phyloP scores from a whole-genome alignment of 2,888 invertebrate genomes.

The Chironomus tentans region DNA sequence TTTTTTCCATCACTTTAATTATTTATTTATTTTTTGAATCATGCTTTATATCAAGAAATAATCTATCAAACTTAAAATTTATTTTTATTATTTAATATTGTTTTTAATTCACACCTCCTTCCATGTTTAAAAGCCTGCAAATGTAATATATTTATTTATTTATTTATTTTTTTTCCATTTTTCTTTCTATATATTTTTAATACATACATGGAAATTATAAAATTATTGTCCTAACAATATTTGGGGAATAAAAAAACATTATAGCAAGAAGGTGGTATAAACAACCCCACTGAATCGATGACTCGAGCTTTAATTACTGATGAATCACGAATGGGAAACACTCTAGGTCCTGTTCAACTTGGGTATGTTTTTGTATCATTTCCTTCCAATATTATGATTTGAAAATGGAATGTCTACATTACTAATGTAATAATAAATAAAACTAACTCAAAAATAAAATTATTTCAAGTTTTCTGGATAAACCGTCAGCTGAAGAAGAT shows the following conservation, averaged over 20 bases:
- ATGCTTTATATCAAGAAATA: too few relatives aligned
- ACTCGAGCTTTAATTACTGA: constrained; percentile 90
- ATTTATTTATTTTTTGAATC: too few relatives aligned
- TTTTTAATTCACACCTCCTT: too few relatives aligned
- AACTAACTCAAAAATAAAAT: not conserved
- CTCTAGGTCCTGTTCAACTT: constrained; percentile 84
- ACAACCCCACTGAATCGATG: constrained; percentile 90
- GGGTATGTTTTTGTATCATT: constrained; percentile 63
- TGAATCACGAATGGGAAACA: constrained; percentile 74
- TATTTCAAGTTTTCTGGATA: constrained; percentile 63
- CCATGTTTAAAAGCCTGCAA: too few relatives aligned
- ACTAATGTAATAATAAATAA: not conserved
- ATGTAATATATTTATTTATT: not conserved
- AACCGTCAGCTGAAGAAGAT: constrained; percentile 59
- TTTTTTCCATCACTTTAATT: not conserved
- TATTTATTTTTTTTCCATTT: not conserved
- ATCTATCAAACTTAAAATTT: too few relatives aligned
- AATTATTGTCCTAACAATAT: not conserved
- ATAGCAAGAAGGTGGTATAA: constrained; percentile 86
- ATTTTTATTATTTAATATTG: too few relatives aligned
- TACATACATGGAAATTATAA: not conserved
- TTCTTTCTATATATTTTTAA: not conserved
- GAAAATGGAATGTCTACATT: constrained; percentile 28
- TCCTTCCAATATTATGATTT: constrained; percentile 22
- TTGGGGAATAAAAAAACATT: constrained; percentile 31